Percentiles rank a stretch among this genome's conserved stretches.
Evolutionary conservation across 2,797 vertebrate genomes (phyloP).

Genomic region (Mastacembelus armatus): DNA sequence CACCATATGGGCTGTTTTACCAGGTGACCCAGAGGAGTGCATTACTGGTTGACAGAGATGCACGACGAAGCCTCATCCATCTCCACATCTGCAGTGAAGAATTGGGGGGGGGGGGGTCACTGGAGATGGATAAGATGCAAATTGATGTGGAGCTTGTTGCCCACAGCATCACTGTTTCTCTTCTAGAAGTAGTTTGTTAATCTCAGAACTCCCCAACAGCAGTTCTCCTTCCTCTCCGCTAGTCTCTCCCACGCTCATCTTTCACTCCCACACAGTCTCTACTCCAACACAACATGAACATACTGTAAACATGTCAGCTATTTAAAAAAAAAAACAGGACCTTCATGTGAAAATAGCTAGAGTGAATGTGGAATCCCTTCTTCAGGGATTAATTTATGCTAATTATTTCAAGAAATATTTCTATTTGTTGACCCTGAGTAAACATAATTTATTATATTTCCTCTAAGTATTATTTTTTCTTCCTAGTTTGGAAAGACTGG

Average conservation of each 20-base stretch:
- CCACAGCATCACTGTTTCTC: slow-evolving; percentile 13
- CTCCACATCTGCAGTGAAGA: slow-evolving; percentile 54
- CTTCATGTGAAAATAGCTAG: slow-evolving; percentile 6
- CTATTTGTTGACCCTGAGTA: neutral
- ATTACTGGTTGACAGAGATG: slow-evolving; percentile 67
- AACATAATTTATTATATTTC: neutral
- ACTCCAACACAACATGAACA: slow-evolving; percentile 36
- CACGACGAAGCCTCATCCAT: slow-evolving; percentile 54
- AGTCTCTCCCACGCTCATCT: slow-evolving; percentile 58
- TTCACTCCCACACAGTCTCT: slow-evolving; percentile 55
- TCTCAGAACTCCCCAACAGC: slow-evolving; percentile 31
- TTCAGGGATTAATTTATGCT: neutral
- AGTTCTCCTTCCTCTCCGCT: slow-evolving; percentile 47
- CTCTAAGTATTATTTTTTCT: neutral
- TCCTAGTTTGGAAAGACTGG: neutral
- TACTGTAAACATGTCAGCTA: slow-evolving; percentile 48
- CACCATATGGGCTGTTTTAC: slow-evolving; percentile 73
- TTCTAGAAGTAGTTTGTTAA: neutral
- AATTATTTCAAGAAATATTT: slow-evolving; percentile 3
- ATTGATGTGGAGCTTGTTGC: slow-evolving; percentile 22
- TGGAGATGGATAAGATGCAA: slow-evolving; percentile 35
- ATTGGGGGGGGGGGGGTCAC: neutral
- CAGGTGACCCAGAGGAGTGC: slow-evolving; percentile 64
- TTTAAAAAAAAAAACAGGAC: neutral
- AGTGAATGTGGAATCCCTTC: neutral